phyloP scores from a whole-genome alignment of 2,888 invertebrate species.

The Drosophila falleni region DNA sequence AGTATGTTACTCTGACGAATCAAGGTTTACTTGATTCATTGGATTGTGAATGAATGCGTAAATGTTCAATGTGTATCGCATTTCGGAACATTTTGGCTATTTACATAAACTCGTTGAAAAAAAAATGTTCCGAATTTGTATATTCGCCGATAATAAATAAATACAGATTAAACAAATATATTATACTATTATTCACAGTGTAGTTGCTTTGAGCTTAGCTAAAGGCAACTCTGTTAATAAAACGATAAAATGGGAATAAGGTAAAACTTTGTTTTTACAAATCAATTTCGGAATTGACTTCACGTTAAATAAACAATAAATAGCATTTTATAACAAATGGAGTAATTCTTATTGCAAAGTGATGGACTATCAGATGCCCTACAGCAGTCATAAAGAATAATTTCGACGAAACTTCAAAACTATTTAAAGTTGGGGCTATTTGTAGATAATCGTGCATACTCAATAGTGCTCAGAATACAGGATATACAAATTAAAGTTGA shows the following conservation, averaged over 20 bases:
- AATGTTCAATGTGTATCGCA: not conserved
- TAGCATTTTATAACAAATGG: not conserved
- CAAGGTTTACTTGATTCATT: not conserved
- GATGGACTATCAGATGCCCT: not conserved
- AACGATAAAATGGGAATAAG: not conserved
- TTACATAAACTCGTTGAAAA: not conserved
- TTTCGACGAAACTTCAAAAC: not conserved
- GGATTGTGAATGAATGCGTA: constrained; percentile 1
- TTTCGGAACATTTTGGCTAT: not conserved
- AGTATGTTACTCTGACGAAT: not conserved
- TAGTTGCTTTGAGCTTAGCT: not conserved
- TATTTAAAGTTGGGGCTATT: too few species aligned
- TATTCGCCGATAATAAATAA: not conserved
- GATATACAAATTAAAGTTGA: constrained; percentile 18
- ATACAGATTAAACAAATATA: too few species aligned
- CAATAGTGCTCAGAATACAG: not conserved
- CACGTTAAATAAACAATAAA: not conserved
- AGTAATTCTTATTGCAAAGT: not conserved
- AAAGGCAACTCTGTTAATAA: not conserved
- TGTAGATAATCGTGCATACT: too few species aligned
- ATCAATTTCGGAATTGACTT: not conserved
- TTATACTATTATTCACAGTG: too few species aligned
- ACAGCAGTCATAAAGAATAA: not conserved
- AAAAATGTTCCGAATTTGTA: not conserved
- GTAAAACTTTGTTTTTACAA: not conserved